These are phyloP conservation scores for Pterophyllum scalare DNA, from an alignment of 2,113 vertebrate species.

Conservation along the genomic window DNA sequence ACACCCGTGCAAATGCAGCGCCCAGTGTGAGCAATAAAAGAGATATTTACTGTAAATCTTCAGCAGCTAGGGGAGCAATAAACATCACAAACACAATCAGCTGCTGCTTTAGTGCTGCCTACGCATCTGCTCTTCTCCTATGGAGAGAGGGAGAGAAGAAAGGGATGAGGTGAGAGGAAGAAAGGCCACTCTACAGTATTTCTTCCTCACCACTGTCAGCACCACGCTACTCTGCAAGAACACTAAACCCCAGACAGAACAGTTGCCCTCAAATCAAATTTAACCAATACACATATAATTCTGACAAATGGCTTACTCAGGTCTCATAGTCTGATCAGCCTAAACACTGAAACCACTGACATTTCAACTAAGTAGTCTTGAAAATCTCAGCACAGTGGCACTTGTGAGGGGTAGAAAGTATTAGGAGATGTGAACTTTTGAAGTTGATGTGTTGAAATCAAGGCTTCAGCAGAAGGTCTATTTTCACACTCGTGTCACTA, in stretches of 20 bases:
- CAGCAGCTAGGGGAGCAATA: constrained; percentile 71
- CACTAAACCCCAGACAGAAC: neutral
- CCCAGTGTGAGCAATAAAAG: constrained; percentile 71
- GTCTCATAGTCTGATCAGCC: neutral
- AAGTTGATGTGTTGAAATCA: neutral
- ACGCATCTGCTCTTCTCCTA: constrained; percentile 74
- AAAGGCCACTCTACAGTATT: constrained; percentile 11
- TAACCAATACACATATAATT: neutral
- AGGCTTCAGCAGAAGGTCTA: neutral
- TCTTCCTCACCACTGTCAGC: neutral
- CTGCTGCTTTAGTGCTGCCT: constrained; percentile 72
- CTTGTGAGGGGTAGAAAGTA: neutral
- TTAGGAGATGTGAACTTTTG: neutral
- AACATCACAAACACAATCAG: constrained; percentile 80
- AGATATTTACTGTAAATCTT: constrained; percentile 81
- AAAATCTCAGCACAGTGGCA: neutral
- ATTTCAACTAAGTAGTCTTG: neutral
- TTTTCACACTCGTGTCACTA: neutral
- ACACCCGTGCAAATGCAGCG: constrained; percentile 54
- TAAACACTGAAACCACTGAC: neutral
- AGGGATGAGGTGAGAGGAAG: neutral
- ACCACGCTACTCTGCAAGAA: neutral
- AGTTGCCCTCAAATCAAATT: neutral
- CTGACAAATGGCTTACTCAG: neutral
- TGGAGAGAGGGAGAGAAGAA: constrained; percentile 20